Percentiles rank a stretch among this genome's conserved stretches.
phyloP scores from a whole-genome alignment of 2,888 invertebrate species.

The Phortica okadai region DNA sequence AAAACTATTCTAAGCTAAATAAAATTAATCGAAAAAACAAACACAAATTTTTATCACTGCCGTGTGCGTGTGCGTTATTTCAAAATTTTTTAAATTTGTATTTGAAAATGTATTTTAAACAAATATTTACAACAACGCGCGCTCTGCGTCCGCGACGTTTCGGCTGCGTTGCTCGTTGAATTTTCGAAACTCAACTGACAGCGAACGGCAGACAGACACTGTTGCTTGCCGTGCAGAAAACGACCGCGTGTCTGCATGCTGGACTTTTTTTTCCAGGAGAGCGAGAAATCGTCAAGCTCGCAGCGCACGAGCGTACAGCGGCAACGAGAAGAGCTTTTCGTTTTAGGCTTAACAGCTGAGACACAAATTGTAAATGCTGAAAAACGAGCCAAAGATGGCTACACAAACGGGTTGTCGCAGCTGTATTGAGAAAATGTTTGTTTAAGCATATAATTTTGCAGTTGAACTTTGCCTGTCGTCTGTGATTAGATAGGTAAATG shows the following conservation, averaged over 20 bases:
- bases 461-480: too few relatives aligned
- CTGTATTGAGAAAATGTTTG: too few relatives aligned
- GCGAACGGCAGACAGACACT: neutral
- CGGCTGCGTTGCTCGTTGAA: slow-evolving; percentile 64
- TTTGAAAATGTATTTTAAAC: slow-evolving; percentile 51
- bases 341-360: neutral
- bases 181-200: slow-evolving; percentile 61
- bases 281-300: slow-evolving; percentile 41
- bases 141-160: slow-evolving; percentile 61
- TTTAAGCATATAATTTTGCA: too few relatives aligned
- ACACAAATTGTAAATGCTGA: neutral
- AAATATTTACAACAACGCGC: slow-evolving; percentile 67
- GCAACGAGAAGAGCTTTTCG: neutral
- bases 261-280: slow-evolving; percentile 59
- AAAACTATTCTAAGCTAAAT: too few relatives aligned
- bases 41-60: too few relatives aligned
- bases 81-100: slow-evolving; percentile 52
- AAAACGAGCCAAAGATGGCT: too few relatives aligned
- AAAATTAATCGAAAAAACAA: too few relatives aligned
- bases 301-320: too few relatives aligned
- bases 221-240: neutral
- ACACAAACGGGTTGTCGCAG: too few relatives aligned
- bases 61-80: slow-evolving; percentile 40
- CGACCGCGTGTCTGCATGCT: slow-evolving; percentile 2
- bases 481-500: too few relatives aligned